Percentiles rank a stretch among this genome's conserved stretches.
phyloP scores from a whole-genome alignment of 92 coral and sea anemone species.

The Siderastrea siderea region DNA sequence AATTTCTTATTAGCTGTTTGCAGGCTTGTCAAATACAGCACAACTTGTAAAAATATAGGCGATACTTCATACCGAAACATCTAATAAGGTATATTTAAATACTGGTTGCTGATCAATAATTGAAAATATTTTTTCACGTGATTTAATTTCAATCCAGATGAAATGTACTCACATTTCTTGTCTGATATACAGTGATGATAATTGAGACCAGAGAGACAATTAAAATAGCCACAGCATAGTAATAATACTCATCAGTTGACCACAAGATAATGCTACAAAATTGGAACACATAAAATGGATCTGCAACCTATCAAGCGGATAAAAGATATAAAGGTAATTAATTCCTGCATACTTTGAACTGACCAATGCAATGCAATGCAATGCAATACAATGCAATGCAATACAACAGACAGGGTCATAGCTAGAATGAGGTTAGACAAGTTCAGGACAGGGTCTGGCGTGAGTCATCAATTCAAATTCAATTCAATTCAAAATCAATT shows the following conservation, averaged over 20 bases:
- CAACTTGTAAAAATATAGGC: too few species aligned
- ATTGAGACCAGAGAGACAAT: conserved; percentile 79
- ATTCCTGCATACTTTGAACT: neutral
- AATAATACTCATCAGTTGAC: conserved; percentile 80
- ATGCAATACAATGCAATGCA: too few species aligned
- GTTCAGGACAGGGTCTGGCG: too few species aligned
- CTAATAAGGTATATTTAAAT: too few species aligned
- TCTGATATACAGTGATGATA: conserved; percentile 70
- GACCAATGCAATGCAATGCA: neutral
- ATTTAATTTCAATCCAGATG: neutral
- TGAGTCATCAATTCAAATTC: too few species aligned
- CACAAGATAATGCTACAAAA: conserved; percentile 77
- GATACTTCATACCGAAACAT: too few species aligned
- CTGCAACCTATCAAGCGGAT: conserved; percentile 64
- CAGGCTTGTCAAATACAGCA: too few species aligned
- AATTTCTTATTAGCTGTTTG: too few species aligned
- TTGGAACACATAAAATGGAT: conserved; percentile 92
- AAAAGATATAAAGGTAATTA: neutral
- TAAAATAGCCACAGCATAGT: conserved; percentile 81
- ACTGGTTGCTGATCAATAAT: too few species aligned
- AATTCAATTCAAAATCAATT: too few species aligned
- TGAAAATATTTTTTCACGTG: neutral
- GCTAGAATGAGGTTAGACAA: too few species aligned
- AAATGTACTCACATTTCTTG: conserved; percentile 61
- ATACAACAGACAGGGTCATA: too few species aligned